Evolutionary conservation across 2,113 vertebrate species (phyloP).

Genomic region (Isichthys henryi): DNA sequence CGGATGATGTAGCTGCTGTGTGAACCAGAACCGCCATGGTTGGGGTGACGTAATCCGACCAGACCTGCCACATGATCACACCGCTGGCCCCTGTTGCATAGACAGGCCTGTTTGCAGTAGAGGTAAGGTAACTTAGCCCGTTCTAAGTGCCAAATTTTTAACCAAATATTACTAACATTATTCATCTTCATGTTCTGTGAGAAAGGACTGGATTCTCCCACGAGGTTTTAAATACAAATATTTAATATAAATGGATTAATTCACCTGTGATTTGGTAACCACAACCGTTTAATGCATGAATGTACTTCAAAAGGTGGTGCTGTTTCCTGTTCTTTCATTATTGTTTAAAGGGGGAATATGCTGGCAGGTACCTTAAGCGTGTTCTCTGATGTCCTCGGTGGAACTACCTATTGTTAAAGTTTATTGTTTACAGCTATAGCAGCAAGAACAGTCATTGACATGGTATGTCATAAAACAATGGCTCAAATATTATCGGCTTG

Average conservation of each 20-base stretch:
- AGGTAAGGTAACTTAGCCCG: not conserved
- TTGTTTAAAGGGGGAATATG: not conserved
- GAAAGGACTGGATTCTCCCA: not conserved
- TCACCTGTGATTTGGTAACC: not conserved
- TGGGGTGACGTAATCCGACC: slow-evolving; percentile 14
- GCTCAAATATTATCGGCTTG: not conserved
- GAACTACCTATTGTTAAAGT: not conserved
- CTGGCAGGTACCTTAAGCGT: not conserved
- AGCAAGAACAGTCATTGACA: not conserved
- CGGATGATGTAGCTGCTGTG: slow-evolving; percentile 1
- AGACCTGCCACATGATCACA: not conserved
- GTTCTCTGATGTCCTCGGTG: not conserved
- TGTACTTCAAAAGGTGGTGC: not conserved
- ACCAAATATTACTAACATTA: not conserved
- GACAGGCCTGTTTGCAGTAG: not conserved
- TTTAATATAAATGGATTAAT: not conserved
- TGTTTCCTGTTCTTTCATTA: not conserved
- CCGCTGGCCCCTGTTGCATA: slow-evolving; percentile 8
- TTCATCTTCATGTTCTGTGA: not conserved
- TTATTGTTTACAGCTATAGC: not conserved
- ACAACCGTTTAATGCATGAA: not conserved
- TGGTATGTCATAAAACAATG: not conserved
- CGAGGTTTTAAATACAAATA: not conserved
- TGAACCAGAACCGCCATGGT: not conserved
- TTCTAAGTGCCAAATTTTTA: not conserved